A percentile compares a stretch with the other conserved stretches of the same genome.
These are phyloP conservation scores for Helostoma temminkii DNA, from an alignment of 2,797 vertebrate species.

Conservation along the genomic window DNA sequence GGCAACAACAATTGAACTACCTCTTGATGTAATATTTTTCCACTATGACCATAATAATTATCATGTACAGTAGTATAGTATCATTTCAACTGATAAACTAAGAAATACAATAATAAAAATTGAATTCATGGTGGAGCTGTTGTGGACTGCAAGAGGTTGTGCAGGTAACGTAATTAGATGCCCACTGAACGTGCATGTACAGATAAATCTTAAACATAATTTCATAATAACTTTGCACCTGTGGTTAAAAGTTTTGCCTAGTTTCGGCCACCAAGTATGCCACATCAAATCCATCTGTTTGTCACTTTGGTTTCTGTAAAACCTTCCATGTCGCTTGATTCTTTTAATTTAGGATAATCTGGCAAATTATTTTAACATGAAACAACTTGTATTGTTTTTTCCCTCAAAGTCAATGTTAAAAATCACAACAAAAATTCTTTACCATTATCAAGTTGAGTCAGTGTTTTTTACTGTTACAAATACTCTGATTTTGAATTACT, in stretches of 20 bases:
- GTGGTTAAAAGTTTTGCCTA: background rate
- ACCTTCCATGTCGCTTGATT: background rate
- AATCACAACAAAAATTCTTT: constrained; percentile 22
- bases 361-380: no score
- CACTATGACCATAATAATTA: no score
- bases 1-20: no score
- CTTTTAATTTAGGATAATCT: no score
- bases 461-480: constrained; percentile 21
- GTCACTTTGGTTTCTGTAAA: background rate
- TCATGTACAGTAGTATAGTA: no score
- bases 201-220: background rate
- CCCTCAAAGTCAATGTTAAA: background rate
- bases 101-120: no score
- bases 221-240: background rate
- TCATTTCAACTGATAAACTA: no score
- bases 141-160: no score
- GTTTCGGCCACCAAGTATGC: background rate
- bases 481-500: constrained; percentile 16
- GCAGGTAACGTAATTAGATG: no score
- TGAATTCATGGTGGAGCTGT: no score
- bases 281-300: background rate
- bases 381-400: no score
- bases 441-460: constrained; percentile 6
- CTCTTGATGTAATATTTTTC: no score
- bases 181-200: background rate